Evolutionary conservation across 2,888 invertebrate species (phyloP), one percentile per base, ranked within the genome.

Genomic region (Drosophila niveifrons): DNA sequence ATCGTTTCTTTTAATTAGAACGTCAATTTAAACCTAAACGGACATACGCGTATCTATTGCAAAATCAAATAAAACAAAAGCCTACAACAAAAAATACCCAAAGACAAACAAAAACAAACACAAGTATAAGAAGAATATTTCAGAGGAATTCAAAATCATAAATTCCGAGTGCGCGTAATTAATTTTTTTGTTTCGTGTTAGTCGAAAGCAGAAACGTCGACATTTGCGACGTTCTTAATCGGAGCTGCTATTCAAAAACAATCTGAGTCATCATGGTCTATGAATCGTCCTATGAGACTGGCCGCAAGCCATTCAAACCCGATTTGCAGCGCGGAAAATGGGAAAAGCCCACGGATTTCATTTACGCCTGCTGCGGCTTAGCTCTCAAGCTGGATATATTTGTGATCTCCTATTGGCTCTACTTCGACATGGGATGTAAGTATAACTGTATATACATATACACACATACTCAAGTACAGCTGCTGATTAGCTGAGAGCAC

Each of bases 311-410:
- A 23, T 92, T 90, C 64, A 74, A 73, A n/a, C 92, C 92, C n/a
- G 92, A 92, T 55, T 57, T 71, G 7, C 66, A 72, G 6, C 92
- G 94, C 44, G 96, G 96, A 48, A 94, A 94, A 79, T 97, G 96
- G 96, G 94, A 94, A 46, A 94, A 93, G 67, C 95, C 96, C 90
- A 93, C 94, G 52, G 97, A 97, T 91, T 97, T 96, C 90, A 92
- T 97, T 31, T 93, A 96, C 66, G 96, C 96, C 44, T 96, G 96
- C 86, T 94, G 96, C 51, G 96, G 96, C 3, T 96, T 96, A 79
- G 96, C 96, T 2, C 96, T 97, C 46, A 96, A 96, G 48, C 94
- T 97, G 67, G 96, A 96, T 74, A 95, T 96, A 87, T 94, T 97
- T 41, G 95, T 95, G 72, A 95, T 96, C 91, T 96, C 89, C 0